phyloP scores from a whole-genome alignment of 2,113 vertebrate species.

The Lutjanus erythropterus region DNA sequence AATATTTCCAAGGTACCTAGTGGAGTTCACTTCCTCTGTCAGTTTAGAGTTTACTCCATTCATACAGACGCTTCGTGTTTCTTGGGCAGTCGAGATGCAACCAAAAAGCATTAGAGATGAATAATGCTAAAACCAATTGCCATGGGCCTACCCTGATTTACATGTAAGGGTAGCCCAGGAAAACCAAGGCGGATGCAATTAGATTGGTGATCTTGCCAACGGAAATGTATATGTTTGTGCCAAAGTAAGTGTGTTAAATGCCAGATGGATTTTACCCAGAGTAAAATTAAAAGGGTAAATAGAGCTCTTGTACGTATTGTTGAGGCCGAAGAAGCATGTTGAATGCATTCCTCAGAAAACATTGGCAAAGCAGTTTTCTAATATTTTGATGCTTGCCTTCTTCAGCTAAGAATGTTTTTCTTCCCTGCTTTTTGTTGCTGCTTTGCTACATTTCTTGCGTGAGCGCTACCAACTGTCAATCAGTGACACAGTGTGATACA shows the following conservation, averaged over 20 bases:
- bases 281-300: neutral
- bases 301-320: neutral
- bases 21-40: neutral
- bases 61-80: neutral
- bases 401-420: no score
- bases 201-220: neutral
- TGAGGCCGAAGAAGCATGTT: neutral
- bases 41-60: neutral
- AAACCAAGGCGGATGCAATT: constrained; percentile 11
- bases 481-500: no score
- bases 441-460: no score
- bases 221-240: neutral
- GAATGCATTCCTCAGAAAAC: no score
- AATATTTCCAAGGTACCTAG: neutral
- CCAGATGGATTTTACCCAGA: neutral
- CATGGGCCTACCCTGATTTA: neutral
- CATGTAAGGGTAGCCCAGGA: constrained; percentile 1
- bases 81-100: neutral
- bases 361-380: no score
- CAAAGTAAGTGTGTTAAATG: neutral
- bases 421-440: no score
- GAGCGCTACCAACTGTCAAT: no score
- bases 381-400: no score
- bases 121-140: neutral
- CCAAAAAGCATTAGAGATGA: neutral